Evolutionary conservation across 2,797 vertebrate genomes (phyloP).

Genomic region (Pyrocephalus nanus): DNA sequence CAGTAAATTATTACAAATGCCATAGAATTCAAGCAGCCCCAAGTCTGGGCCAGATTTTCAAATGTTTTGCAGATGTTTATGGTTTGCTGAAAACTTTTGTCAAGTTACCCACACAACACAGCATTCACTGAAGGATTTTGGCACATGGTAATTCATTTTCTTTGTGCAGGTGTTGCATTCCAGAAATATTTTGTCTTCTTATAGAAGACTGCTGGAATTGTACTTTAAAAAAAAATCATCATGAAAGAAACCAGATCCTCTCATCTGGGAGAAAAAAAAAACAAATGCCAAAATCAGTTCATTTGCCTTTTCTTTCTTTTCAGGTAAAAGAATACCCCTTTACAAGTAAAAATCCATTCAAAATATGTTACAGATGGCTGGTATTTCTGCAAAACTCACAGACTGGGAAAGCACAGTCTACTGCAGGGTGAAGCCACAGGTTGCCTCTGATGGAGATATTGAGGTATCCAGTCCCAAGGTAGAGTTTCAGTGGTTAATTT

Average conservation of each 20-base stretch:
- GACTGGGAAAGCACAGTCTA: neutral
- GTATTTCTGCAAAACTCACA: constrained; percentile 27
- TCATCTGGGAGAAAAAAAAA: neutral
- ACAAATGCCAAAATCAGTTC: neutral
- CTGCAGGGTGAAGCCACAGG: neutral
- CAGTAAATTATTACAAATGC: constrained; percentile 37
- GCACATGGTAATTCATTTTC: constrained; percentile 56
- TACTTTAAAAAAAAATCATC: constrained; percentile 10
- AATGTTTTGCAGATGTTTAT: constrained; percentile 62
- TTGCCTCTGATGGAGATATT: neutral
- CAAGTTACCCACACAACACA: constrained; percentile 47
- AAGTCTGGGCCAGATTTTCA: constrained; percentile 29
- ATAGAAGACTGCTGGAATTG: constrained; percentile 70
- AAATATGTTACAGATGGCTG: constrained; percentile 15
- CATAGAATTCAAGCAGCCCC: constrained; percentile 31
- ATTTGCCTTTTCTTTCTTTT: neutral
- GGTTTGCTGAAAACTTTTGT: constrained; percentile 36
- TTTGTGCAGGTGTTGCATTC: constrained; percentile 74
- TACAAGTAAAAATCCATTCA: constrained; percentile 33
- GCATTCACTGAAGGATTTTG: neutral
- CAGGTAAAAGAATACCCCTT: neutral
- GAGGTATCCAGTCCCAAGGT: neutral
- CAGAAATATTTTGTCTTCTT: constrained; percentile 71
- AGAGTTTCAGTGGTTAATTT: neutral
- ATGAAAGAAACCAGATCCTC: constrained; percentile 49